phyloP scores from a whole-genome alignment of 2,888 invertebrate species.

The Agrochola circellaris region DNA sequence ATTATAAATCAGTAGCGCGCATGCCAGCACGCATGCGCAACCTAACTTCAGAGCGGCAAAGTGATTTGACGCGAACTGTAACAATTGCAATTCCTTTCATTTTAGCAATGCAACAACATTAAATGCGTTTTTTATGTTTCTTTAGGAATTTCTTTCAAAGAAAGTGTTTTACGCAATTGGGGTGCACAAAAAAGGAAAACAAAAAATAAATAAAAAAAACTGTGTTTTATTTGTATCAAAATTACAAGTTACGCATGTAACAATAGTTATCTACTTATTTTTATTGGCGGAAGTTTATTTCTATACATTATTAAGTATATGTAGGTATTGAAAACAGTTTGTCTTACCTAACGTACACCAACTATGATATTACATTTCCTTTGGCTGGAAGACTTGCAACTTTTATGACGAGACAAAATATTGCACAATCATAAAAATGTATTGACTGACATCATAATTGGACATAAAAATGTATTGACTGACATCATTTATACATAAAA shows the following conservation, averaged over 20 bases:
- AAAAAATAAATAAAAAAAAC: conserved; percentile 9
- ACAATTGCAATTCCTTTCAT: background rate
- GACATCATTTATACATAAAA: background rate
- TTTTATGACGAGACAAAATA: conserved; percentile 10
- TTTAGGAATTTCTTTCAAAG: background rate
- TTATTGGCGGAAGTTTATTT: conserved; percentile 8
- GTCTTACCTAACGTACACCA: too few species aligned
- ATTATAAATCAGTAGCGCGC: too few species aligned
- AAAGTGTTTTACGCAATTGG: background rate
- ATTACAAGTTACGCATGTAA: conserved; percentile 49
- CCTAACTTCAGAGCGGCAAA: too few species aligned
- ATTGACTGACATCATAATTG: background rate
- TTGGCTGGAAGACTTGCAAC: too few species aligned
- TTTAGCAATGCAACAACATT: background rate
- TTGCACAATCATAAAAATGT: conserved; percentile 17
- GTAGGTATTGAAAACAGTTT: too few species aligned
- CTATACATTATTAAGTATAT: conserved; percentile 5
- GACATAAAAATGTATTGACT: background rate
- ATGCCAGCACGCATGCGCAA: too few species aligned
- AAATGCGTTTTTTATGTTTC: background rate
- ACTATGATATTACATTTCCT: too few species aligned
- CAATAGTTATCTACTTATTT: conserved; percentile 27
- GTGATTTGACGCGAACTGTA: too few species aligned
- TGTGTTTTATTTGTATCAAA: conserved; percentile 50
- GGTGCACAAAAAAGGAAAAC: background rate